A percentile compares a stretch with the other conserved stretches of the same genome.
phyloP scores from a whole-genome alignment of 1,140 invertebrate species.

The Asobara japonica region DNA sequence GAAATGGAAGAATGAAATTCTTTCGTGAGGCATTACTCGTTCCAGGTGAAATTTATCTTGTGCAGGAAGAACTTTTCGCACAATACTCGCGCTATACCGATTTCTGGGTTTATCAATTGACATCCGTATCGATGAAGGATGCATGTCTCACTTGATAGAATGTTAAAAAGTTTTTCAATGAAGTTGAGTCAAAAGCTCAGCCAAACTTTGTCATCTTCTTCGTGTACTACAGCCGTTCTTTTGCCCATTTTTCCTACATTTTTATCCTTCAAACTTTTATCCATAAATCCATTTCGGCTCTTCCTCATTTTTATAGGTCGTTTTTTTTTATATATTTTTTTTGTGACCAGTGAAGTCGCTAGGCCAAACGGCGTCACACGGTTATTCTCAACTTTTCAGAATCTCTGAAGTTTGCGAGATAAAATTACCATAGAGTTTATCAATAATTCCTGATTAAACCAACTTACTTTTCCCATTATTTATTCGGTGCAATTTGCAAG shows the following conservation, averaged over 20 bases:
- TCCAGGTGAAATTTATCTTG: no score
- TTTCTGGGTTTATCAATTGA: no score
- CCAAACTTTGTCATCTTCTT: conserved; percentile 15
- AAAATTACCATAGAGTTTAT: neutral
- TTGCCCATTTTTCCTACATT: conserved; percentile 20
- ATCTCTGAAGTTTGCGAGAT: neutral
- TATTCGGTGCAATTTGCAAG: no score
- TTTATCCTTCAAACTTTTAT: conserved; percentile 16
- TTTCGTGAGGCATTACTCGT: no score
- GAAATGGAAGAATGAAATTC: no score
- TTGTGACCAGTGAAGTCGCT: neutral
- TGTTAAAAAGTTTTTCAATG: neutral
- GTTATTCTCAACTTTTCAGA: neutral
- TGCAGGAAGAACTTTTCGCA: no score
- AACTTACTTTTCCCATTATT: no score
- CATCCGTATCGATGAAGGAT: neutral
- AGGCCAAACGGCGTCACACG: neutral
- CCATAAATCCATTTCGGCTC: conserved; percentile 18
- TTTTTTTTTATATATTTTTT: neutral
- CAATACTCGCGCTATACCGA: no score
- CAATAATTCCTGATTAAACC: neutral
- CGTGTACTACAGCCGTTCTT: neutral
- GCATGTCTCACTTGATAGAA: neutral
- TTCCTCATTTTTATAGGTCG: neutral
- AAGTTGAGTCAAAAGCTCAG: neutral